Conservation (phyloP, 1,140 invertebrate species). For the Zaprionus davidi region DNA sequence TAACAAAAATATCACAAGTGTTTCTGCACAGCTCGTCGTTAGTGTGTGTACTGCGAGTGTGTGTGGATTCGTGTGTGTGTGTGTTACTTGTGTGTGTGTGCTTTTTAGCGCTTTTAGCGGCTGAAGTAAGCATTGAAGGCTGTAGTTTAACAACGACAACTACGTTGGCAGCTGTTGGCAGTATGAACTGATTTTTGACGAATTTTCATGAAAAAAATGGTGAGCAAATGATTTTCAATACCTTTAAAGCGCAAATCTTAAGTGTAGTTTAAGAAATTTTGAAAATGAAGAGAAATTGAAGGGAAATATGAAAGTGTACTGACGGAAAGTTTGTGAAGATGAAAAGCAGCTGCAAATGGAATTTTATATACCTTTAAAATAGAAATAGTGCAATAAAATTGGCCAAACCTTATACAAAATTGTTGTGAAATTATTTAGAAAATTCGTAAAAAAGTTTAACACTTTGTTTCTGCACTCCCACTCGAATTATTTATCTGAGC, state of each 20-base stretch:
- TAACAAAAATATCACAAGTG: slow-evolving; percentile 47
- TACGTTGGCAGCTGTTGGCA: slow-evolving; percentile 78
- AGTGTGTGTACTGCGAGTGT: slow-evolving; percentile 44
- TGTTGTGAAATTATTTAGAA: background rate
- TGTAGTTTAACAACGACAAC: slow-evolving; percentile 32
- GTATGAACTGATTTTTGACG: slow-evolving; percentile 81
- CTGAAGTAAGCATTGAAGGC: slow-evolving; percentile 48
- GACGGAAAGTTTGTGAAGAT: fast-evolving
- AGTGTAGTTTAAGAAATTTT: slow-evolving; percentile 20
- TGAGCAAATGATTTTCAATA: slow-evolving; percentile 54
- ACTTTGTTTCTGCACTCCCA: no score
- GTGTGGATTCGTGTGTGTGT: slow-evolving; percentile 47
- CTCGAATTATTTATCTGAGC: background rate
- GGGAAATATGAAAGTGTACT: background rate
- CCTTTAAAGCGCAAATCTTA: slow-evolving; percentile 47
- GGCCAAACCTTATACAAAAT: background rate
- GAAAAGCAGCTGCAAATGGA: background rate
- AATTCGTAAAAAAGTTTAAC: background rate
- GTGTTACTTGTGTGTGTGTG: slow-evolving; percentile 40
- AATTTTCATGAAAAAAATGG: slow-evolving; percentile 79
- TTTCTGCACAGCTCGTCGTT: slow-evolving; percentile 38
- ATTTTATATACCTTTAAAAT: no score
- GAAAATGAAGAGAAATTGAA: background rate
- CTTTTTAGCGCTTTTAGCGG: slow-evolving; percentile 66
- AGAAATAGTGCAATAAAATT: no score